These are phyloP conservation scores for Leptinotarsa peninsularis DNA, from an alignment of 2,888 invertebrate genomes.

Conservation along the genomic window DNA sequence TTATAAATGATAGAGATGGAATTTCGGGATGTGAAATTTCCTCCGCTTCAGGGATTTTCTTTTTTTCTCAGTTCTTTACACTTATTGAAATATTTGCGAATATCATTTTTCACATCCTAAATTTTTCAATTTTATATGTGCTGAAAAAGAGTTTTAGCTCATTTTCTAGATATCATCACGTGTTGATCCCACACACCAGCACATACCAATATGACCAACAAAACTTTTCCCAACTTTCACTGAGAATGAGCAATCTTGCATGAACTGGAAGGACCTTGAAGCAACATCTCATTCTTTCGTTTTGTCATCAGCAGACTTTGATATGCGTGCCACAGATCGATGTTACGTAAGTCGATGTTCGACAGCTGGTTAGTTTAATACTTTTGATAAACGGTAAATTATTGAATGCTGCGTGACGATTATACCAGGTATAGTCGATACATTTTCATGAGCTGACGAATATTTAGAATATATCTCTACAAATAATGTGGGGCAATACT, in stretches of 20 bases:
- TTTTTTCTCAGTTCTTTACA: no score
- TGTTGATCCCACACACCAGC: background rate
- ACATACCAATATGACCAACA: background rate
- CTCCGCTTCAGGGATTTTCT: no score
- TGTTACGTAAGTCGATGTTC: background rate
- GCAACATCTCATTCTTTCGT: constrained; percentile 6
- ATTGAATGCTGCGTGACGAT: background rate
- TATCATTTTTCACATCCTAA: no score
- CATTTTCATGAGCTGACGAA: background rate
- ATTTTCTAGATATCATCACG: no score
- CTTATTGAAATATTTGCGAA: no score
- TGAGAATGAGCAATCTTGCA: background rate
- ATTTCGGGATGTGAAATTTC: no score
- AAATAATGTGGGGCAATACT: no score
- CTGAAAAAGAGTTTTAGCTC: no score
- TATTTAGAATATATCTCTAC: no score
- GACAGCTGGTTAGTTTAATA: constrained; percentile 1
- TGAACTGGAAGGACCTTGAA: constrained; percentile 4
- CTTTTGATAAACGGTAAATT: background rate
- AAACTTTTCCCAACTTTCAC: constrained; percentile 12
- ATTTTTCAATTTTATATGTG: no score
- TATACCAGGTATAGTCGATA: background rate
- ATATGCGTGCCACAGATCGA: constrained; percentile 1
- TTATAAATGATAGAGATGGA: no score
- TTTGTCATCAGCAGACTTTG: background rate